Conservation (phyloP, 2,888 invertebrate species). For the Agrotis segetum region DNA sequence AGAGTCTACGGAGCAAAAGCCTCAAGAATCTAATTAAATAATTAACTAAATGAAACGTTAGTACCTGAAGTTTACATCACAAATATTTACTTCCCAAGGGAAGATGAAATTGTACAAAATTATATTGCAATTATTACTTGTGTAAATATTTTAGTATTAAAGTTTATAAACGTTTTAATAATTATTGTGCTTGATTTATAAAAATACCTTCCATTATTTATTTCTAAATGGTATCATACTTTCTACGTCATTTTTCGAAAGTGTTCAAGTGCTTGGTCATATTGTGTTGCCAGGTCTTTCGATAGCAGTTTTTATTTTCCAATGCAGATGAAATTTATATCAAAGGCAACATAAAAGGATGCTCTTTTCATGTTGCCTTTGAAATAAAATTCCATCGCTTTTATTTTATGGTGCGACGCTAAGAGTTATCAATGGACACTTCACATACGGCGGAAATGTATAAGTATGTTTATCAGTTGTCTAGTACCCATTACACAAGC, state of each 20-base stretch:
- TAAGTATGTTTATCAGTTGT: too few relatives aligned
- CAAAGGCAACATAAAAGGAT: too few relatives aligned
- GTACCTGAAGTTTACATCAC: slow-evolving; percentile 39
- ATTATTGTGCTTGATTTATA: slow-evolving; percentile 1
- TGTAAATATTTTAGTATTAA: slow-evolving; percentile 42
- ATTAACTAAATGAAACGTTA: slow-evolving; percentile 28
- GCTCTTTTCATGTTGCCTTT: slow-evolving; percentile 62
- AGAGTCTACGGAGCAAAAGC: slow-evolving; percentile 59
- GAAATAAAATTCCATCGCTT: slow-evolving; percentile 60
- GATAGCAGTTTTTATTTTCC: slow-evolving; percentile 63
- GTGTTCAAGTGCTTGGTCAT: slow-evolving; percentile 53
- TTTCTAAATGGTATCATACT: slow-evolving; percentile 54
- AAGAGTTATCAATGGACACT: slow-evolving; percentile 35
- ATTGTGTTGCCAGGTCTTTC: slow-evolving; percentile 43
- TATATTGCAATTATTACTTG: slow-evolving; percentile 36
- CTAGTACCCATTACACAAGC: too few relatives aligned
- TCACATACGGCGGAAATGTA: slow-evolving; percentile 66
- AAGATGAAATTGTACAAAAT: slow-evolving; percentile 40
- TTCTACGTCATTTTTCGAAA: slow-evolving; percentile 66
- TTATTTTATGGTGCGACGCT: slow-evolving; percentile 56
- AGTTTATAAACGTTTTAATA: slow-evolving; percentile 9
- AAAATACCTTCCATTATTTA: too few relatives aligned
- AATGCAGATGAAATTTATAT: slow-evolving; percentile 9
- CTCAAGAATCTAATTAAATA: slow-evolving; percentile 46
- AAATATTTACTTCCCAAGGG: slow-evolving; percentile 25